Evolutionary conservation across 1,140 invertebrate species (phyloP), one percentile per base, ranked within the genome.

Genomic region (Theocolax elegans): DNA sequence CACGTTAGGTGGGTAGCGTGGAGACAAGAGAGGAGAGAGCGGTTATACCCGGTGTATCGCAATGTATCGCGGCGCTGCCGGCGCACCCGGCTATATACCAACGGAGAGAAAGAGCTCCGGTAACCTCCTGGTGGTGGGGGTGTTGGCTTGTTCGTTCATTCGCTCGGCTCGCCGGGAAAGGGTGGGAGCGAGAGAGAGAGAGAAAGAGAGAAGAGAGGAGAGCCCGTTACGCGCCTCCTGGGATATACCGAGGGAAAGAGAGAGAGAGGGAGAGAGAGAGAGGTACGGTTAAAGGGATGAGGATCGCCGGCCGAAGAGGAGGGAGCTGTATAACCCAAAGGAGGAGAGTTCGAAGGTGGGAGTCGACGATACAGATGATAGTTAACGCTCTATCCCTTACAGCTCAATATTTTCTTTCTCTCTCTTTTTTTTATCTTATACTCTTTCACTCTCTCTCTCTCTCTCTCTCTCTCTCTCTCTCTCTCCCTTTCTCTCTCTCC

Each of bases 21-120:
- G 40, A 44, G 13, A 44, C 40, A 15, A 44, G 7, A 44, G 40
- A 82, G 80, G 81, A 80, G 35, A 54, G 48, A 53, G 48, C 2
- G 35, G 79, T n/a, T n/a, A n/a, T 10, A 79, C 78, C 79, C 78
- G 74, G 77, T 85, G 82, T 85, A 85, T 85, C 81, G 83, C 80
- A 79, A 82, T 85, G 81, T 84, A 84, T 85, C 83, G 83, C 80
- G 77, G 79, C 76, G 79, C 74, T 71, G 73, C 76, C 70, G 63
- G 72, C 66, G 73, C 72, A 59, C 71, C 35, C 64, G 74, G 71
- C 15, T 15, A 64, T 9, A 38, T 15, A 51, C 25, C 25, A 73
- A 65, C 17, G 15, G 35, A 51, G 59, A 75, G 71, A 76, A 10
- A 35, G 10, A 35, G 31, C 10, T 6, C 31, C 31, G 10, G 31